Base-by-base conservation (phyloP, 2,113 vertebrate genomes). In the Dinomys branickii region DNA sequence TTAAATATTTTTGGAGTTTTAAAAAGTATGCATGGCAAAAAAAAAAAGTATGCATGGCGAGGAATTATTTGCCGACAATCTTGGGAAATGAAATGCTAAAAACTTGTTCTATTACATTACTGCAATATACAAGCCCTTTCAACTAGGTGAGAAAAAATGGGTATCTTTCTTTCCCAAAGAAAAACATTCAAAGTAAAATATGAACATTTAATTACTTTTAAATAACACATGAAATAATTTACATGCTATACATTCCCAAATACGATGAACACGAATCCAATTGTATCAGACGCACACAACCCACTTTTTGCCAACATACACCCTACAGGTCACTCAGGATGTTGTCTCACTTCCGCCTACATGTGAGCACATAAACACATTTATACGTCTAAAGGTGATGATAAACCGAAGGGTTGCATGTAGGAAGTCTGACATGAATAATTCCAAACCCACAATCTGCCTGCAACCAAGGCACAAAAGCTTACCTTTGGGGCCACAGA, bases 221-320 rank as follows among this genome's bases (percentile, higher is more conserved):
- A 98, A 98, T 94, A 98, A 98, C 92, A 97, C 94, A 98, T 17
- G 85, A 94, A 93, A 96, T 91, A 97, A 94, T 97, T 94, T 97
- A 98, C 95, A 97, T 98, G 92, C 96, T 97, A 96, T 95, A 95
- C 78, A 94, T 92, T 92, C 54, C 83, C 86, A 96, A 88, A 96
- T 30, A 89, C 75, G 59, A 54, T 33, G 73, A 96, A 96, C n/a
- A 30, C 78, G 93, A 95, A 83, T 82, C 54, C 86, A 97, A 97
- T 77, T 95, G 94, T 94, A 73, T 84, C 97, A 97, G 97, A 97
- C 63, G 97, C 85, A 97, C 94, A 97, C 95, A 97, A 50, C 38
- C 59, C 59, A 30, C 38, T 85, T 95, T 94, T 86, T 75, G 38
- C 9, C 95, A 98, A 90, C 65, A 86, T 67, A 90, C 67, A 95